A percentile compares a stretch with the other conserved stretches of the same genome.
Evolutionary conservation across 2,797 vertebrate genomes (phyloP).

Genomic region (Sus cebifrons): DNA sequence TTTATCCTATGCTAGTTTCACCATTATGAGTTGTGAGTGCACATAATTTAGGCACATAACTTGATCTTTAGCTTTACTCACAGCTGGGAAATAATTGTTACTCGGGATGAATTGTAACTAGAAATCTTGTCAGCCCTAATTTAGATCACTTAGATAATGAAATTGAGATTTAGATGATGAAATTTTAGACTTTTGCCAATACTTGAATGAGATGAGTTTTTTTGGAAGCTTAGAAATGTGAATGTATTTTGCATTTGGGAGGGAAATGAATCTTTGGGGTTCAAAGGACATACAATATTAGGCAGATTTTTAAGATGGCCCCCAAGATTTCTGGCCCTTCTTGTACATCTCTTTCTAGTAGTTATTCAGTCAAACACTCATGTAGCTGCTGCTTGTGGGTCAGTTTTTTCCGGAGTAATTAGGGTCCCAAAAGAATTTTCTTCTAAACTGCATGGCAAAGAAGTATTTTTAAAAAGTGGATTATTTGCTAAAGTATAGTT

Average conservation of each 20-base stretch:
- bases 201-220: not conserved
- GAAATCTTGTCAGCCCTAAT: not conserved
- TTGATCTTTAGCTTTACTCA: constrained; percentile 26
- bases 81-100: not conserved
- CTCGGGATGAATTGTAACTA: not conserved
- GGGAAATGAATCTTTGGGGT: not conserved
- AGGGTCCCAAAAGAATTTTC: not conserved
- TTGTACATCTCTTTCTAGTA: not conserved
- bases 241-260: not conserved
- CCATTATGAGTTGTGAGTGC: not conserved
- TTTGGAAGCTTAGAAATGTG: not conserved
- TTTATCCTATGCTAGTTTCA: not conserved
- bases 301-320: not conserved
- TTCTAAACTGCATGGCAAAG: not conserved
- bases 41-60: not conserved
- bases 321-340: not conserved
- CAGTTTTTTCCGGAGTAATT: not conserved
- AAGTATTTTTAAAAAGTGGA: not conserved
- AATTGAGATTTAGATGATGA: not conserved
- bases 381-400: not conserved
- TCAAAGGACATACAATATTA: not conserved
- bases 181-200: not conserved
- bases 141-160: not conserved
- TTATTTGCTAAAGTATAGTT: constrained; percentile 43
- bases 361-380: not conserved